Evolutionary conservation across 2,113 vertebrate species (phyloP).

Genomic region (Tretioscincus oriximinensis): DNA sequence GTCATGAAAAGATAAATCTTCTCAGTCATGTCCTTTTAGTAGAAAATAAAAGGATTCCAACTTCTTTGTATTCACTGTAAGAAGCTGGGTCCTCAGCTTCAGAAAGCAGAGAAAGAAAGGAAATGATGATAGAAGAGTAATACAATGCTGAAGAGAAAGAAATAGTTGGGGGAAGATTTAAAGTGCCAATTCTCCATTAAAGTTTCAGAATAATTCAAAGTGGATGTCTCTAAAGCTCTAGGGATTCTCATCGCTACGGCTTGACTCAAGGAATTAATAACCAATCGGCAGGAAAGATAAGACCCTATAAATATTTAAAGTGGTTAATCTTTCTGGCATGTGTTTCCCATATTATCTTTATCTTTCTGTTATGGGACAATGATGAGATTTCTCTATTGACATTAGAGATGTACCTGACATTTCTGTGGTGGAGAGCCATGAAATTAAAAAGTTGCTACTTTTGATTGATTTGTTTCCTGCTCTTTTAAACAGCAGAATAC

Average conservation of each 20-base stretch:
- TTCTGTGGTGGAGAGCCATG: constrained; percentile 59
- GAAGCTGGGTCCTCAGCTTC: neutral
- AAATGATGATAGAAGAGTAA: neutral
- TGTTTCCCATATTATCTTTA: constrained; percentile 46
- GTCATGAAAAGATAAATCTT: constrained; percentile 9
- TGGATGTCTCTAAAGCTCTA: constrained; percentile 50
- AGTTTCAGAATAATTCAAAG: constrained; percentile 54
- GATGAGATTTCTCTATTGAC: constrained; percentile 53
- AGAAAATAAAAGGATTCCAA: constrained; percentile 4
- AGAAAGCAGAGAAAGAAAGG: neutral
- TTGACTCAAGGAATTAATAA: constrained; percentile 67
- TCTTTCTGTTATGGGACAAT: constrained; percentile 38
- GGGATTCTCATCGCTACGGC: constrained; percentile 65
- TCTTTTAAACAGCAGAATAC: constrained; percentile 58
- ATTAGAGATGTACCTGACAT: constrained; percentile 42
- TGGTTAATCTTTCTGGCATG: constrained; percentile 46
- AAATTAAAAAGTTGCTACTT: constrained; percentile 50
- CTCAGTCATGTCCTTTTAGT: constrained; percentile 26
- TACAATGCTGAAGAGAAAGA: neutral
- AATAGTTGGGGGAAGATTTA: constrained; percentile 38
- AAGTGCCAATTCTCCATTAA: constrained; percentile 5
- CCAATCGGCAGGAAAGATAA: constrained; percentile 71
- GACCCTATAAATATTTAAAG: constrained; percentile 73
- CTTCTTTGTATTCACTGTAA: constrained; percentile 9
- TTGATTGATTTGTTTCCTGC: constrained; percentile 62